phyloP scores from a whole-genome alignment of 2,797 vertebrate species.

The Cossypha heuglini region DNA sequence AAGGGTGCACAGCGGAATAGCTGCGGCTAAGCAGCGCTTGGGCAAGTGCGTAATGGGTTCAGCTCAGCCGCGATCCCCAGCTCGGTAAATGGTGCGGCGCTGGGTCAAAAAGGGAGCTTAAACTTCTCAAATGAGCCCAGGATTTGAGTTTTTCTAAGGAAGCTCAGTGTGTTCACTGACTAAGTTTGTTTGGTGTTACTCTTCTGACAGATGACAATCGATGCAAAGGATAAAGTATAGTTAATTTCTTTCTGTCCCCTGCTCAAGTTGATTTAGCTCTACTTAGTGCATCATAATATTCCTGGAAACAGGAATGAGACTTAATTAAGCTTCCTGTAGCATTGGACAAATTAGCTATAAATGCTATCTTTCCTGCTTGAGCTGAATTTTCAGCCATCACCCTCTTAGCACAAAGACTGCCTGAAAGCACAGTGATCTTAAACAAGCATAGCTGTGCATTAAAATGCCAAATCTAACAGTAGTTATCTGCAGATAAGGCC shows the following conservation, averaged over 20 bases:
- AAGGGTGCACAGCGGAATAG: accelerated
- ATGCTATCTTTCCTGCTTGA: background rate
- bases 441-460: background rate
- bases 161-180: background rate
- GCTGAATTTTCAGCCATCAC: background rate
- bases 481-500: background rate
- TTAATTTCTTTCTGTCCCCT: background rate
- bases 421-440: background rate
- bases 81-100: background rate
- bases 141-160: background rate
- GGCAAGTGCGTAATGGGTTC: background rate
- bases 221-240: background rate
- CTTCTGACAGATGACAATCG: accelerated
- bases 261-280: background rate
- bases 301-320: background rate
- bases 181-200: background rate
- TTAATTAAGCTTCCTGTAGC: background rate
- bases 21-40: background rate
- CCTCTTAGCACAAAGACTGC: background rate
- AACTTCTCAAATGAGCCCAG: background rate
- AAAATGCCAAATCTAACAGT: background rate
- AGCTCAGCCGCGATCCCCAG: background rate
- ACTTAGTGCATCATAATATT: background rate
- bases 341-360: background rate
- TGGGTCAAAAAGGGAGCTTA: background rate